Conservation (phyloP, 2,888 invertebrate genomes). For the Zootermopsis nevadensis region DNA sequence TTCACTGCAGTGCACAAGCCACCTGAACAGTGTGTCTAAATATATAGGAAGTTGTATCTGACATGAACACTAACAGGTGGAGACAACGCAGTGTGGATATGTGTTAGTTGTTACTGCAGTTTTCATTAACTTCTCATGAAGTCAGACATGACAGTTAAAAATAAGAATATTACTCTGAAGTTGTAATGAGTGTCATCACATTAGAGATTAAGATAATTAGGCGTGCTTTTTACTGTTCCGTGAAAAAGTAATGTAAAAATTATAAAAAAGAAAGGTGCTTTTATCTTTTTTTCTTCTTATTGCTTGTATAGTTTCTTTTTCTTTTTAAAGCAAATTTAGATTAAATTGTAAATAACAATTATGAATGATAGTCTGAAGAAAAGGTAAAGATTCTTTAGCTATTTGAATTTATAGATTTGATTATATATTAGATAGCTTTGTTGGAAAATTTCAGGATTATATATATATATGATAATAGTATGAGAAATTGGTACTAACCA, state of each 20-base stretch:
- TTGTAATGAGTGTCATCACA: constrained; percentile 44
- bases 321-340: constrained; percentile 47
- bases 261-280: constrained; percentile 52
- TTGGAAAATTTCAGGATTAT: constrained; percentile 47
- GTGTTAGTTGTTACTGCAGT: constrained; percentile 46
- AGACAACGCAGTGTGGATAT: constrained; percentile 30
- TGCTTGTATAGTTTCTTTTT: constrained; percentile 52
- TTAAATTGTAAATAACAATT: constrained; percentile 51
- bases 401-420: constrained; percentile 47
- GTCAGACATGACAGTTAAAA: constrained; percentile 26
- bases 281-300: constrained; percentile 48
- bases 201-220: constrained; percentile 46
- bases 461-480: constrained; percentile 40
- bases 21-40: constrained; percentile 24
- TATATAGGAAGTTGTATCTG: background rate
- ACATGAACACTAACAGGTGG: background rate
- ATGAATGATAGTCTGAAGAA: constrained; percentile 49
- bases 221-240: constrained; percentile 52
- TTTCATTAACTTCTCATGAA: constrained; percentile 41
- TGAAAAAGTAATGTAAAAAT: constrained; percentile 48
- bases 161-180: constrained; percentile 33
- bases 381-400: constrained; percentile 45
- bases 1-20: background rate
- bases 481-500: constrained; percentile 45
- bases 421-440: constrained; percentile 48